A percentile compares a stretch with the other conserved stretches of the same genome.
Evolutionary conservation across 2,797 vertebrate species (phyloP).

Genomic region (Mareca penelope): DNA sequence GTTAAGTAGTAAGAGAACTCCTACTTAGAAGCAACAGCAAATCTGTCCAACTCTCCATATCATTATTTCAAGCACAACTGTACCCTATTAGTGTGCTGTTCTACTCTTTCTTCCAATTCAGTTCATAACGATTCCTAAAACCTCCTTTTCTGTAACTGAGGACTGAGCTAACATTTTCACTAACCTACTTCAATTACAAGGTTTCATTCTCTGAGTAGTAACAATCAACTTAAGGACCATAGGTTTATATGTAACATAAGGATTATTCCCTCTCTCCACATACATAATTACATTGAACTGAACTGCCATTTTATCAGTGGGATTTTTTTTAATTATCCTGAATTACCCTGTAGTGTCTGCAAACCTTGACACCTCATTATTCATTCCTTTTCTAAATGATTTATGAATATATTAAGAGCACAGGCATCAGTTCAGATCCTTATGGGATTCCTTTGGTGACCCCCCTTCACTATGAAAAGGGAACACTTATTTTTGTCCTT

Average conservation of each 20-base stretch:
- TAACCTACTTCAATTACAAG: background rate
- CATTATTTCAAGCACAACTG: background rate
- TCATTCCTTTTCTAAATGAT: constrained; percentile 24
- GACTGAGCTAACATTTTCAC: background rate
- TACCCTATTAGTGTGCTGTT: background rate
- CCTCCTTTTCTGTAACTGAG: background rate
- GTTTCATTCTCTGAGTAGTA: background rate
- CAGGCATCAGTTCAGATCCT: background rate
- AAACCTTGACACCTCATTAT: constrained; percentile 30
- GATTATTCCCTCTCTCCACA: background rate
- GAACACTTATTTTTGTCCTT: constrained; percentile 42
- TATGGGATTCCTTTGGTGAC: background rate
- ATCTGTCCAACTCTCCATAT: background rate
- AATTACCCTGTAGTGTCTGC: constrained; percentile 5
- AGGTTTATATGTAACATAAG: background rate
- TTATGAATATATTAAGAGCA: constrained; percentile 33
- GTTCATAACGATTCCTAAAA: background rate
- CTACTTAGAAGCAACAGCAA: background rate
- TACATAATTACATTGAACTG: background rate
- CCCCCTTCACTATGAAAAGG: background rate
- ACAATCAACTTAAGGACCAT: background rate
- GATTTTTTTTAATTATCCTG: background rate
- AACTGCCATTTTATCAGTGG: background rate
- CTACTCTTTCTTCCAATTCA: background rate
- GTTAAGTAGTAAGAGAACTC: background rate